Evolutionary conservation across 2,888 invertebrate species (phyloP).

Genomic region (Mythimna albipuncta): DNA sequence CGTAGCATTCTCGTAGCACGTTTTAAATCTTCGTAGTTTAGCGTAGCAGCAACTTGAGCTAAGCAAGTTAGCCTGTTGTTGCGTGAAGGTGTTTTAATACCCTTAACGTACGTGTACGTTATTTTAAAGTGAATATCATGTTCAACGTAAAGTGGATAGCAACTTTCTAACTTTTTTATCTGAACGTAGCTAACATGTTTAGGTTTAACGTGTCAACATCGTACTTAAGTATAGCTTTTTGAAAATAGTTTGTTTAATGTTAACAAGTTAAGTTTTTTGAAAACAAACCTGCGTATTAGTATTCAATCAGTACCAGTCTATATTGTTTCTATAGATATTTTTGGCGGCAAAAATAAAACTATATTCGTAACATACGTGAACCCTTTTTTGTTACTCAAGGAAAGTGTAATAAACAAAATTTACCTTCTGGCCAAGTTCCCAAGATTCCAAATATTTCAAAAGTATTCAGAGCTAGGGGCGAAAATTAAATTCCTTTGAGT

Average conservation of each 20-base stretch:
- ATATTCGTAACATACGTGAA: not conserved
- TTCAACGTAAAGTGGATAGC: slow-evolving; percentile 16
- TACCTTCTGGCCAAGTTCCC: slow-evolving; percentile 25
- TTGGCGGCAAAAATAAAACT: not conserved
- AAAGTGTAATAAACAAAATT: slow-evolving; percentile 20
- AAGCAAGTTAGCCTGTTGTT: slow-evolving; percentile 37
- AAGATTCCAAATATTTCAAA: slow-evolving; percentile 53
- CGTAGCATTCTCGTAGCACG: slow-evolving; percentile 58
- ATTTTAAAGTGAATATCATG: slow-evolving; percentile 43
- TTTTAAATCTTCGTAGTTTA: slow-evolving; percentile 31
- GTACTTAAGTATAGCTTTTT: not conserved
- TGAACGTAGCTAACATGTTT: slow-evolving; percentile 26
- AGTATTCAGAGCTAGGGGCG: slow-evolving; percentile 54
- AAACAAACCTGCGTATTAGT: not conserved
- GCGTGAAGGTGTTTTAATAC: slow-evolving; percentile 43
- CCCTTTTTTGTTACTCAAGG: not conserved
- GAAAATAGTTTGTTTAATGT: not conserved
- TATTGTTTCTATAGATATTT: not conserved
- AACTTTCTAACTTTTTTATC: slow-evolving; percentile 29
- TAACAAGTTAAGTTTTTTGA: too few species aligned
- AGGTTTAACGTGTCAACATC: slow-evolving; percentile 25
- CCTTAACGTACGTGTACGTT: slow-evolving; percentile 27
- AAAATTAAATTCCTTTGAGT: slow-evolving; percentile 71
- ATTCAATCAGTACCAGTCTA: not conserved
- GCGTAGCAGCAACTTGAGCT: slow-evolving; percentile 25